Evolutionary conservation across 2,797 vertebrate species (phyloP).

Genomic region (Arremon aurantiirostris): DNA sequence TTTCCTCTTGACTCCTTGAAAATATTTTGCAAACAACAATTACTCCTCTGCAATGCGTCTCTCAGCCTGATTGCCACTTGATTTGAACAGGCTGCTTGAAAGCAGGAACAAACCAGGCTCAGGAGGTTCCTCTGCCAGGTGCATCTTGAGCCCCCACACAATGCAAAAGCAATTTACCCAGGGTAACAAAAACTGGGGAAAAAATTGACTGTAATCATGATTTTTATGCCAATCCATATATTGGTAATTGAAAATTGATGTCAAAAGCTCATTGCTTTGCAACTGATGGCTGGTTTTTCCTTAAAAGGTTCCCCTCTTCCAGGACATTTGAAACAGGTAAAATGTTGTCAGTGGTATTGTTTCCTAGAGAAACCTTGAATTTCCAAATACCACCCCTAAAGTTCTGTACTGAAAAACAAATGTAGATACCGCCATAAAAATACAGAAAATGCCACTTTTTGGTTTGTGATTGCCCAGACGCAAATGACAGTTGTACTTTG

Average conservation of each 20-base stretch:
- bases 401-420: neutral
- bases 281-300: neutral
- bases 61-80: neutral
- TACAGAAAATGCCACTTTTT: neutral
- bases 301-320: neutral
- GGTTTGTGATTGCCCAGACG: neutral
- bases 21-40: neutral
- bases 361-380: neutral
- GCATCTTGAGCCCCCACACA: neutral
- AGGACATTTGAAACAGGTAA: neutral
- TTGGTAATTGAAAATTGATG: neutral
- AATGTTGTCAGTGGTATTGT: neutral
- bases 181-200: neutral
- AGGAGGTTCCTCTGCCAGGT: neutral
- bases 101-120: neutral
- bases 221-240: neutral
- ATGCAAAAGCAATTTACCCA: neutral
- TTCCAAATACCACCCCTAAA: neutral
- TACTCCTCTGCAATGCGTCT: neutral
- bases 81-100: neutral
- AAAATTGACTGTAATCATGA: neutral
- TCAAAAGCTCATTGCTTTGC: neutral
- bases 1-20: conserved; percentile 14
- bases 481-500: neutral
- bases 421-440: neutral